A percentile compares a stretch with the other conserved stretches of the same genome.
Evolutionary conservation across 2,888 invertebrate genomes (phyloP).

Genomic region (Philhelius pedissequus): DNA sequence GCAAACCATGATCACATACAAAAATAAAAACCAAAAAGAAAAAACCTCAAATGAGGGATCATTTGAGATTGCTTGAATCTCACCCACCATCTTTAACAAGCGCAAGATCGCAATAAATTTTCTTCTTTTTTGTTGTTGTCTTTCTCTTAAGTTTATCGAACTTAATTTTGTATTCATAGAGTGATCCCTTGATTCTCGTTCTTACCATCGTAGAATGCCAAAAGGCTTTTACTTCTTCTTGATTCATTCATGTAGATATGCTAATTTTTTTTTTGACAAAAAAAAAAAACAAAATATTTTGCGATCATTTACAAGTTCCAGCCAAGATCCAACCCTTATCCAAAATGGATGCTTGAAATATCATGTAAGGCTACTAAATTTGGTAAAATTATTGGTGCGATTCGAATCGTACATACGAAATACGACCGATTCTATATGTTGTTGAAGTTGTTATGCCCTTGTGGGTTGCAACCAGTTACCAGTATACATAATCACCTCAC

Average conservation of each 20-base stretch:
- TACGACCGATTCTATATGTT: background rate
- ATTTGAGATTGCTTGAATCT: background rate
- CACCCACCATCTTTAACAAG: conserved; percentile 15
- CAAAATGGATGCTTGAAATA: background rate
- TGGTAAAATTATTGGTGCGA: conserved; percentile 11
- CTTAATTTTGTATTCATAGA: conserved; percentile 60
- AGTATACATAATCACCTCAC: background rate
- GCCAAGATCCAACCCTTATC: background rate
- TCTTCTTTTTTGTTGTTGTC: background rate
- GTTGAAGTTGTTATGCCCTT: background rate
- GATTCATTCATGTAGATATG: conserved; percentile 31
- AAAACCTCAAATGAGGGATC: conserved; percentile 24
- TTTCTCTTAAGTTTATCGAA: conserved; percentile 45
- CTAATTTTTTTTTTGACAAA: conserved; percentile 37
- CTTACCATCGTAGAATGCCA: conserved; percentile 21
- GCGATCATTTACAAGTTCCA: background rate
- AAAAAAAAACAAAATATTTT: conserved; percentile 1
- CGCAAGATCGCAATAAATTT: conserved; percentile 21
- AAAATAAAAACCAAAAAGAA: no score
- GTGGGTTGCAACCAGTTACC: background rate
- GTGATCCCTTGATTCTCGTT: conserved; percentile 48
- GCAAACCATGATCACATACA: conserved; percentile 6
- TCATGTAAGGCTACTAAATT: conserved; percentile 14
- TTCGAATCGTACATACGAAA: no score
- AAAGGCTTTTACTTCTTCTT: conserved; percentile 8